Evolutionary conservation across 35 echinoderm and acorn worm species (phyloP), one percentile per base, ranked within the genome.

Genomic region (Hemicentrotus pulcherrimus): DNA sequence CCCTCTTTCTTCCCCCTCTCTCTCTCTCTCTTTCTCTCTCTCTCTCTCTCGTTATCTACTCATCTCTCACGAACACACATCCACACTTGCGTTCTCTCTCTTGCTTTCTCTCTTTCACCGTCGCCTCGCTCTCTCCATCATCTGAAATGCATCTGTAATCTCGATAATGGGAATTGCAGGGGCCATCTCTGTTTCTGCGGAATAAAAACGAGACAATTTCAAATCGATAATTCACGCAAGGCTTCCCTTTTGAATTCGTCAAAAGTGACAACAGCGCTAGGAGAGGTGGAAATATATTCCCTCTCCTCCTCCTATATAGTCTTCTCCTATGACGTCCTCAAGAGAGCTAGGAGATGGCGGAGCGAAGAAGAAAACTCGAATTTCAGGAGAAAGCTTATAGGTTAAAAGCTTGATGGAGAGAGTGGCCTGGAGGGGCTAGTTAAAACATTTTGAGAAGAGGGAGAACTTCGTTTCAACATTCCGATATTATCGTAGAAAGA

Each of bases 211-310:
- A 78, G 65, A 78, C 65, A 78, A 78, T 78, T 78, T 78, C 65
- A 78, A 78, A 78, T 78, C 65, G 65, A 78, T 78, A 78, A 78
- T 78, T 78, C 65, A 78, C 65, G 65, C 65, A 78, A 78, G 65
- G 65, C 19, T 78, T 78, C 65, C 65, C 22, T 18, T 18, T 22
- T 28, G 65, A 78, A 78, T 78, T 78, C 65, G 65, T 78, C 65
- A 78, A 28, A 78, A 78, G 65, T 78, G 65, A 78, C 65, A 78
- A 78, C 6, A 78, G 65, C 65, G 65, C 18, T 4, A n/a, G 65
- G n/a, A 78, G 65, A 78, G n/a, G 65, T 78, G 65, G 22, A 24
- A 78, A n/a, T 78, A 78, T 78, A 78, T 78, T 78, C 65, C 65
- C 65, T 1, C 5, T 78, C 65, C 65, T 28, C 65, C 65, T 78